Evolutionary conservation across 2,888 invertebrate species (phyloP), one percentile per base, ranked within the genome.

Genomic region (Nomada ferruginata): DNA sequence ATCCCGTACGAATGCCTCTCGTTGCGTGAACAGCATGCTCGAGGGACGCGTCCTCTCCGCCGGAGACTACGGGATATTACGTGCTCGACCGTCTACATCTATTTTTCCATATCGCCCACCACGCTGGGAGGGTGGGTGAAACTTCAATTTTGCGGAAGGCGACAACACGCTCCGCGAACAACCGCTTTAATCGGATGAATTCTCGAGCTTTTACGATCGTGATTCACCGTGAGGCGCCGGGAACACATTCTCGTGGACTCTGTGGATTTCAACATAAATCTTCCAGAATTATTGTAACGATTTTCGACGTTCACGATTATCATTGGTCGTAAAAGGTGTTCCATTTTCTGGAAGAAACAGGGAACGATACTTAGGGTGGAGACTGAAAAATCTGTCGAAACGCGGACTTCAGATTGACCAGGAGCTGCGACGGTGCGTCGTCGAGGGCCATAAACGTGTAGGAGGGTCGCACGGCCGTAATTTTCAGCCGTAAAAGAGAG

Each of bases 401-500:
- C 44, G 42, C 26, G 72, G 50, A 57, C 29, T 79, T 53, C 65
- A 9, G 66, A 66, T 61, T 63, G 72, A 72, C 57, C 72, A 26
- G 44, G 55, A 72, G 71, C 65, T 52, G 64, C 72, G 77, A 75
- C 87, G 89, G 81, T 87, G 87, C 87, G 87, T 86, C 89, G 85
- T 73, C 85, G 81, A 73, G 72, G 83, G 80, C 75, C 84, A 81
- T 90, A 90, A 91, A 89, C 84, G 83, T 68, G 76, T 42, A 61
- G 53, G 77, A 85, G 85, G 84, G 87, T 75, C 74, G 83, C 71
- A 20, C 82, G 85, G 86, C 88, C 87, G 89, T 91, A 91, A 92
- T 91, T 92, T 90, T 81, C 74, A 85, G 87, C 78, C 87, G 89
- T 92, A 91, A 91, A 92, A 91, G 88, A 88, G 82, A 77, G 85